Base-by-base conservation (phyloP, 2,113 vertebrate genomes). In the Oenanthe oenanthe region DNA sequence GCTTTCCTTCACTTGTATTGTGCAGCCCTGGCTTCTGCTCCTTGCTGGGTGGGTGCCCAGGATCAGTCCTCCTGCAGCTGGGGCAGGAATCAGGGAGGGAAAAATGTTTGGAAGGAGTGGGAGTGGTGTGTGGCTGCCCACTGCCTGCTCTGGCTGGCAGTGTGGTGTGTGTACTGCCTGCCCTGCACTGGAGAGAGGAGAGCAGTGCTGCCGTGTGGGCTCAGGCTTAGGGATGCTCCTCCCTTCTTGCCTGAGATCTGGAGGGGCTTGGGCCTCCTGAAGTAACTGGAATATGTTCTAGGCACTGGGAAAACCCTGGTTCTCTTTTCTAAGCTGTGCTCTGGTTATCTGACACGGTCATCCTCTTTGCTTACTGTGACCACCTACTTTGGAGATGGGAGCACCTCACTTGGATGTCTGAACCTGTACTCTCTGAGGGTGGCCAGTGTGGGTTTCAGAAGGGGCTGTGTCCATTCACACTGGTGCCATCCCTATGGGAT, bases 1-100 rank as follows among this genome's bases (percentile, higher is more conserved):
- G 0, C n/a, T 84, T 87, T 32, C 28, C 42, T 85, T 70, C 1
- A 0, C 34, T 43, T 79, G 31, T 73, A 3, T 57, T 0, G 0
- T 76, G n/a, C 36, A 70, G 36, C 58, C 62, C 50, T 75, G 70
- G 24, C 20, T 68, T 85, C 42, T 75, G 20, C 34, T 70, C 10
- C 4, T 0, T 82, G 61, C 45, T 79, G 66, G 5, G n/a, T 79
- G 31, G 13, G 7, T 17, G 19, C 32, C n/a, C 51, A 36, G n/a
- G 61, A n/a, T 54, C 0, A 0, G 10, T 67, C 12, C 10, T 71
- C 3, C 57, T 88, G 61, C n/a, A 56, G 40, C 24, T 4, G 13
- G 29, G 15, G 16, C 6, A 77, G 60, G 45, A 81, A n/a, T 21
- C 8, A 10, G 3, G 3, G 22, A 28, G 8, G 2, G 12, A 7